Base-by-base conservation (phyloP, 2,113 vertebrate species). In the Pycnonotus jocosus region DNA sequence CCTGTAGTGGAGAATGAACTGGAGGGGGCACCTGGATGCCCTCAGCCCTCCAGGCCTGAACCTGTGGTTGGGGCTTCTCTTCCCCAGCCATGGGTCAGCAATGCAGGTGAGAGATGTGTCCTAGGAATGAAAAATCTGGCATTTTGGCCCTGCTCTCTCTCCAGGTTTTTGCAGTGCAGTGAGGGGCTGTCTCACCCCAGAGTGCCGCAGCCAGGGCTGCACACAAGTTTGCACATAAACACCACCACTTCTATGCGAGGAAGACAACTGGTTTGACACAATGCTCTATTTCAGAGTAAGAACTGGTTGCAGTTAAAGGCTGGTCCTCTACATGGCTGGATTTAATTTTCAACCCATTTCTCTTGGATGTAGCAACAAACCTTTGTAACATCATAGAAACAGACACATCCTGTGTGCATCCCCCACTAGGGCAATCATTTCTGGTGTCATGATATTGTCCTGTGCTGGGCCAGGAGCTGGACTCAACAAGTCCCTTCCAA, bases 201-300 rank as follows among this genome's bases (percentile, higher is more conserved):
- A 62, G 28, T 0, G 28, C 47, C 24, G 47, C 3, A 3, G 48
- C 31, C 4, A 6, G 77, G 24, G 22, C 38, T 1, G 21, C 20
- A 31, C 62, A 17, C 0, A 2, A 33, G 10, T 35, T 30, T 51
- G 45, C 81, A 23, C 35, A 11, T 7, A 12, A 58, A 51, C 51
- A n/a, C 19, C 38, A 42, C 8, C 3, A 16, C 27, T 42, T 61
- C 3, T 4, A 8, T 0, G 4, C 2, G 7, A 69, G 80, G 50
- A 88, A 40, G 24, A 54, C 0, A 3, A 28, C 22, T 3, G 60
- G 15, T 61, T 48, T 40, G 37, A 61, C 13, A 44, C 15, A 12
- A 44, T 0, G 1, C 16, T 23, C 53, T 37, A 0, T 21, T 65
- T 74, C 47, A 5, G 8, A 69, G 18, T 11, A 61, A 33, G 47